These are phyloP conservation scores for Furcula furcula DNA, from an alignment of 2,888 invertebrate species.

Conservation along the genomic window DNA sequence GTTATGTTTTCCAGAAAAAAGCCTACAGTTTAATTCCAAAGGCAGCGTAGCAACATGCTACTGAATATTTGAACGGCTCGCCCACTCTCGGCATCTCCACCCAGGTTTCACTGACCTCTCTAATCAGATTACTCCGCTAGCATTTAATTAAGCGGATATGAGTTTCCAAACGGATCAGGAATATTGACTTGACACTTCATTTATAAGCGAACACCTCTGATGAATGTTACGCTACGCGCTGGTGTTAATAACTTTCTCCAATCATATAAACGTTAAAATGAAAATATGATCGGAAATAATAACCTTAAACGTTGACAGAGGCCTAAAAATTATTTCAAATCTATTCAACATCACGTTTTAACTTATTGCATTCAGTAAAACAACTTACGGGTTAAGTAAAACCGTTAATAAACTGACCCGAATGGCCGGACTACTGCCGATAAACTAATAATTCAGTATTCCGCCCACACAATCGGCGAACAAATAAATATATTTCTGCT, in stretches of 20 bases:
- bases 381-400: too few species aligned
- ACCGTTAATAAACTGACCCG: too few species aligned
- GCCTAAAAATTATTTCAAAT: too few species aligned
- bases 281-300: too few species aligned
- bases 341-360: too few species aligned
- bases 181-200: conserved; percentile 13
- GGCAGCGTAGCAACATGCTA: not conserved
- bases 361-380: too few species aligned
- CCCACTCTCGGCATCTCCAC: conserved; percentile 10
- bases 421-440: conserved; percentile 18
- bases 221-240: conserved; percentile 7
- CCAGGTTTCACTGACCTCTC: conserved; percentile 39
- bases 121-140: conserved; percentile 34
- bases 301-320: too few species aligned
- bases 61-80: conserved; percentile 1
- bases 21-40: not conserved
- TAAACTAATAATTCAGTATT: conserved; percentile 35
- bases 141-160: conserved; percentile 49
- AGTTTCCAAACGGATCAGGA: conserved; percentile 35
- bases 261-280: too few species aligned
- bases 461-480: conserved; percentile 27
- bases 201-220: conserved; percentile 5
- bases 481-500: conserved; percentile 44
- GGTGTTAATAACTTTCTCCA: too few species aligned
- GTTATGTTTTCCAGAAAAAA: not conserved